Conservation (phyloP, 92 coral and sea anemone genomes). For the Metridium senile region DNA sequence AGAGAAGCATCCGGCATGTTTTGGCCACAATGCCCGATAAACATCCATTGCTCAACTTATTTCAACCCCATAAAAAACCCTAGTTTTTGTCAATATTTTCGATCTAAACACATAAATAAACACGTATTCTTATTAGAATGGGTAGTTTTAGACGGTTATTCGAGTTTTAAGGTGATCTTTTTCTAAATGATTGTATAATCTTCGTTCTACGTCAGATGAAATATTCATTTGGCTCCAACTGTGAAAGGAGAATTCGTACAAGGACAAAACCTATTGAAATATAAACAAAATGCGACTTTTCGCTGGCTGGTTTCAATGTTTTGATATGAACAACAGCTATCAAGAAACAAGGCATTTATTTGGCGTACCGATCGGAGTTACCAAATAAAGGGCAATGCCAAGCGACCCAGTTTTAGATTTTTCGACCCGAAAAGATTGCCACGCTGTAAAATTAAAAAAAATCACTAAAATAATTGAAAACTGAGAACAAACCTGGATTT, state of each 20-base stretch:
- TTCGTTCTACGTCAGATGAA: slow-evolving; percentile 36
- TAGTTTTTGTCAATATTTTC: background rate
- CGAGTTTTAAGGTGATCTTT: slow-evolving; percentile 6
- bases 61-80: background rate
- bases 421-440: slow-evolving; percentile 15
- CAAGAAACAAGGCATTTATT: background rate
- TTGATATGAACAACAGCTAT: background rate
- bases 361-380: background rate
- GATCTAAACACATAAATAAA: background rate
- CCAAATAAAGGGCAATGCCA: background rate
- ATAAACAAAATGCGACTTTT: slow-evolving; percentile 42
- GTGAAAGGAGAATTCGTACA: slow-evolving; percentile 49
- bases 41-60: background rate
- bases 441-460: slow-evolving; percentile 10
- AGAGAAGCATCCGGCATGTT: slow-evolving; percentile 16
- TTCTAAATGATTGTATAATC: slow-evolving; percentile 23
- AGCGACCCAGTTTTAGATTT: background rate
- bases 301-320: slow-evolving; percentile 13
- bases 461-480: slow-evolving; percentile 30
- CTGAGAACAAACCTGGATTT: slow-evolving; percentile 38
- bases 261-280: slow-evolving; percentile 27
- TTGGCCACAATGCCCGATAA: background rate
- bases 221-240: slow-evolving; percentile 65
- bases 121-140: background rate
- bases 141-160: slow-evolving; percentile 9